Percentiles rank a stretch among this genome's conserved stretches.
Evolutionary conservation across 2,797 vertebrate species (phyloP).

Genomic region (Hozukius guyotensis): DNA sequence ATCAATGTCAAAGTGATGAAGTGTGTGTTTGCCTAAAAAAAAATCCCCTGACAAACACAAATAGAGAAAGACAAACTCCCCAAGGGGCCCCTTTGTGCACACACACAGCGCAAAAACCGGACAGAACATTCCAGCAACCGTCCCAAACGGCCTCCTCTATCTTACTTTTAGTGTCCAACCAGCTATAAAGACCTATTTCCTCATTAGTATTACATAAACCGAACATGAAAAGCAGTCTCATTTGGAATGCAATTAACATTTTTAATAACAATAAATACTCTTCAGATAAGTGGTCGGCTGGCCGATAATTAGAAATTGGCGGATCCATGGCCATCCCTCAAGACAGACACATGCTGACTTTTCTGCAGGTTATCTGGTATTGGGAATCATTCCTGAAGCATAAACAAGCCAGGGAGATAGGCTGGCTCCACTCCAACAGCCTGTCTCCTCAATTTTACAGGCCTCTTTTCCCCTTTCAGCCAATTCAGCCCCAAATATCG

Average conservation of each 20-base stretch:
- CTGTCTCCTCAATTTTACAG: conserved; percentile 82
- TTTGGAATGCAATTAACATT: conserved; percentile 64
- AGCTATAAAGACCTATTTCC: conserved; percentile 21
- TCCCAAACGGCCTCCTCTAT: conserved; percentile 11
- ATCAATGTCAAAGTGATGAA: conserved; percentile 83
- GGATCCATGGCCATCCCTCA: conserved; percentile 73
- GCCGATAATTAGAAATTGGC: conserved; percentile 77
- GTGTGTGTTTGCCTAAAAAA: conserved; percentile 75
- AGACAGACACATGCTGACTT: conserved; percentile 79
- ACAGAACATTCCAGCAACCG: conserved; percentile 40
- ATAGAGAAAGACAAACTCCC: conserved; percentile 75
- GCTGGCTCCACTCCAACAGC: conserved; percentile 77
- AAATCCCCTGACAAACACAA: conserved; percentile 79
- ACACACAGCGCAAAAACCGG: not conserved
- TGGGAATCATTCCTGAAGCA: conserved; percentile 83
- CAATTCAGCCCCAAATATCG: conserved; percentile 84
- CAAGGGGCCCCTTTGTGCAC: conserved; percentile 39
- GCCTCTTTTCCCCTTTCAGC: conserved; percentile 82
- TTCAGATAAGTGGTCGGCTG: conserved; percentile 61
- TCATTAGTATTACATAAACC: conserved; percentile 12
- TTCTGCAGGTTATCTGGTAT: conserved; percentile 80
- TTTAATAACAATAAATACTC: conserved; percentile 77
- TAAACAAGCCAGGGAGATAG: conserved; percentile 80
- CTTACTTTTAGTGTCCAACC: conserved; percentile 3
- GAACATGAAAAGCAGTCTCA: conserved; percentile 29